Evolutionary conservation across 1,140 invertebrate genomes (phyloP).

Genomic region (Patella vulgata): DNA sequence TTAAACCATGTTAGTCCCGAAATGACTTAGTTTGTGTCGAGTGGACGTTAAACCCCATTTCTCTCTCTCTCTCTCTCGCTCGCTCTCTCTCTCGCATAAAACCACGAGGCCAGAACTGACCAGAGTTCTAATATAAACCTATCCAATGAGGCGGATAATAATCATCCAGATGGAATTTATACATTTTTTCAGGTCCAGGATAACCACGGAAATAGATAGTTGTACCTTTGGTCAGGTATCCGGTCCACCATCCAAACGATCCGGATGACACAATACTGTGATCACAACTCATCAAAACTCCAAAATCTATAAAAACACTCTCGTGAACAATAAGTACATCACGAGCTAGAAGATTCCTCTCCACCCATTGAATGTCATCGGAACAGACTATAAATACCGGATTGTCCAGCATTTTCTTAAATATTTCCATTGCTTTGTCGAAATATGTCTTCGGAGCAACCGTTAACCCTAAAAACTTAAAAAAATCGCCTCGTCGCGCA

Average conservation of each 20-base stretch:
- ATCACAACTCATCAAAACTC: slow-evolving; percentile 74
- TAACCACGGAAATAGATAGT: slow-evolving; percentile 57
- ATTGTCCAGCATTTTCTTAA: slow-evolving; percentile 38
- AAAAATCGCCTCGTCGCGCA: slow-evolving; percentile 51
- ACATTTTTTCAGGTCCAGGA: slow-evolving; percentile 37
- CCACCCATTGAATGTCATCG: slow-evolving; percentile 50
- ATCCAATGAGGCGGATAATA: slow-evolving; percentile 50
- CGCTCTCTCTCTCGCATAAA: too few species aligned
- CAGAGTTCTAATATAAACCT: too few species aligned
- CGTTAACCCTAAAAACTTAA: slow-evolving; percentile 36
- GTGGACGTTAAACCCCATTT: too few species aligned
- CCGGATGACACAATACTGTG: slow-evolving; percentile 78
- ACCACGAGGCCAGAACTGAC: too few species aligned
- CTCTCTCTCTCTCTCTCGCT: too few species aligned
- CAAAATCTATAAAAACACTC: slow-evolving; percentile 73
- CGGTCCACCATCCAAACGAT: slow-evolving; percentile 77
- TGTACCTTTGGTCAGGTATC: slow-evolving; percentile 73
- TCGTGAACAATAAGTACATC: slow-evolving; percentile 42
- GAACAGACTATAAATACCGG: slow-evolving; percentile 51
- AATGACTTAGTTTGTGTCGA: too few species aligned
- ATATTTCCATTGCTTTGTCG: slow-evolving; percentile 50
- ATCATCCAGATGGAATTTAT: too few species aligned
- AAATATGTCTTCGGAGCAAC: slow-evolving; percentile 44
- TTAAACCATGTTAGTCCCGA: too few species aligned
- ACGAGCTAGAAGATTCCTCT: slow-evolving; percentile 38